Percentiles rank a stretch among this genome's conserved stretches.
phyloP scores from a whole-genome alignment of 2,888 invertebrate species.

The Toxonevra muliebris region DNA sequence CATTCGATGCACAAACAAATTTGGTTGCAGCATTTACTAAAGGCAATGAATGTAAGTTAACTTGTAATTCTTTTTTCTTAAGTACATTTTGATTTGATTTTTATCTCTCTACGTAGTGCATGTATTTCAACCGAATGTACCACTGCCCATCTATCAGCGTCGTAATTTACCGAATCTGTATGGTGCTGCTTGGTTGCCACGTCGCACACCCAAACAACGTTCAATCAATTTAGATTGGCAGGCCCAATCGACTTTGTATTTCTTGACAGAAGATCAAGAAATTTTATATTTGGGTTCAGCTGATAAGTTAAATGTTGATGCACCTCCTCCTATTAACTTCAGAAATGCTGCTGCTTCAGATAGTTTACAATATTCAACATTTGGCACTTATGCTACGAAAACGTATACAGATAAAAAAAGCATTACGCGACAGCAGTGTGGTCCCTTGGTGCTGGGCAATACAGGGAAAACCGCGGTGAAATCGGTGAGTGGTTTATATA shows the following conservation, averaged over 20 bases:
- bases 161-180: slow-evolving; percentile 65
- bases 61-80: background rate
- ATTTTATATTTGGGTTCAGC: slow-evolving; percentile 65
- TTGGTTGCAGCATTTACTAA: slow-evolving; percentile 73
- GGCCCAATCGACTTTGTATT: slow-evolving; percentile 70
- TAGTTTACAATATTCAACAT: slow-evolving; percentile 63
- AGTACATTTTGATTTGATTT: no score
- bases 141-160: slow-evolving; percentile 68
- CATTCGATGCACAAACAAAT: slow-evolving; percentile 72
- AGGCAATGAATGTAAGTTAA: slow-evolving; percentile 69
- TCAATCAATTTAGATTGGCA: slow-evolving; percentile 69
- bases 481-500: slow-evolving; percentile 59
- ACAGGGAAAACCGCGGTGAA: slow-evolving; percentile 64
- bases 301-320: slow-evolving; percentile 63
- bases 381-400: slow-evolving; percentile 65
- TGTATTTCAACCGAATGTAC: slow-evolving; percentile 71
- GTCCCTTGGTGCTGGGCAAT: slow-evolving; percentile 62
- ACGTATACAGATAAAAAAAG: slow-evolving; percentile 49
- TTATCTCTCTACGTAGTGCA: slow-evolving; percentile 68
- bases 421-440: slow-evolving; percentile 31
- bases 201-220: slow-evolving; percentile 64
- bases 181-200: slow-evolving; percentile 70
- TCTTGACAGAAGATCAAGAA: slow-evolving; percentile 71
- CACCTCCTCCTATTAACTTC: slow-evolving; percentile 60
- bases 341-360: slow-evolving; percentile 47